Percentiles rank a stretch among this genome's conserved stretches.
These are phyloP conservation scores for Siderastrea siderea DNA, from an alignment of 92 coral and sea anemone genomes.

Conservation along the genomic window DNA sequence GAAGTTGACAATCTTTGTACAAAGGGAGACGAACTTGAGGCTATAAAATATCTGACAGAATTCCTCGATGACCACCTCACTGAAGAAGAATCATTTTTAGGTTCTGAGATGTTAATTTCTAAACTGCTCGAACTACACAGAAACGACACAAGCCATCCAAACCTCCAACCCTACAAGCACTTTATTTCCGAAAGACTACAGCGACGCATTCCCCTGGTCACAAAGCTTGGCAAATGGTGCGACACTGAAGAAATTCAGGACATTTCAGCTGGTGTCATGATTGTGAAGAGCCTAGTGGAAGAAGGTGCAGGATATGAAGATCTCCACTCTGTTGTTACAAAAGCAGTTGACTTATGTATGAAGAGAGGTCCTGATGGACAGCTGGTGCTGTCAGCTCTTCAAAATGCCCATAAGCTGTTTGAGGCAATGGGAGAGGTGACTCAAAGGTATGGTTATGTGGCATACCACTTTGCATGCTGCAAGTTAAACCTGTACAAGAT, in stretches of 20 bases:
- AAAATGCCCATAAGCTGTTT: constrained; percentile 80
- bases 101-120: constrained; percentile 40
- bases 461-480: constrained; percentile 70
- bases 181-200: constrained; percentile 22
- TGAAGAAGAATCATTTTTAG: constrained; percentile 37
- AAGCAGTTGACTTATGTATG: constrained; percentile 32
- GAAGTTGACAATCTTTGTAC: constrained; percentile 73
- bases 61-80: constrained; percentile 67
- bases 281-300: constrained; percentile 55
- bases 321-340: constrained; percentile 46
- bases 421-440: constrained; percentile 79
- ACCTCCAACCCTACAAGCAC: constrained; percentile 30
- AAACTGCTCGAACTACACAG: constrained; percentile 68
- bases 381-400: constrained; percentile 39
- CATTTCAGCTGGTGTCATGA: constrained; percentile 52
- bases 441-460: constrained; percentile 58
- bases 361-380: constrained; percentile 12
- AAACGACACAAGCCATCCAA: constrained; percentile 49
- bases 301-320: constrained; percentile 70
- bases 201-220: constrained; percentile 56
- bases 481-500: constrained; percentile 58
- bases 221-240: constrained; percentile 57
- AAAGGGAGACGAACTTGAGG: constrained; percentile 75
- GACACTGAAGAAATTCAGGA: constrained; percentile 28
- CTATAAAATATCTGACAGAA: constrained; percentile 42